Percentiles rank a stretch among this genome's conserved stretches.
Evolutionary conservation across 2,797 vertebrate genomes (phyloP).

Genomic region (Epinephelus malabaricus): DNA sequence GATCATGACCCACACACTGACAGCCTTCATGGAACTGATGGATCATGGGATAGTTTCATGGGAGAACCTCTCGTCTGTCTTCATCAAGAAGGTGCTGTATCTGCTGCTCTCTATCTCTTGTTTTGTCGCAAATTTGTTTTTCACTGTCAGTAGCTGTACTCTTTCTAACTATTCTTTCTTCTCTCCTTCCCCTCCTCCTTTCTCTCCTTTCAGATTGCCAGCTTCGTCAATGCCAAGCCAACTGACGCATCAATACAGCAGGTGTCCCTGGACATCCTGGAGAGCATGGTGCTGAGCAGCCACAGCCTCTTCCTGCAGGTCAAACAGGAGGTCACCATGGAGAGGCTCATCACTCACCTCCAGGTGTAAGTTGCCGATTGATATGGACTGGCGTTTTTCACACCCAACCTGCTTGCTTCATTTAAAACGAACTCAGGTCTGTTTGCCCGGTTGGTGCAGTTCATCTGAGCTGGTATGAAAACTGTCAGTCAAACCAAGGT

Average conservation of each 20-base stretch:
- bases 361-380: conserved; percentile 90
- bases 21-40: conserved; percentile 96
- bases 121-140: neutral
- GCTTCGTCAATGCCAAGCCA: conserved; percentile 90
- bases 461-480: too few relatives aligned
- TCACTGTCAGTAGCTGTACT: neutral
- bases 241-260: conserved; percentile 93
- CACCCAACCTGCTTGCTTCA: too few relatives aligned
- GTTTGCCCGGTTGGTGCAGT: too few relatives aligned
- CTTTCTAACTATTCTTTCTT: neutral
- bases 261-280: conserved; percentile 93
- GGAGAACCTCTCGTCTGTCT: conserved; percentile 94
- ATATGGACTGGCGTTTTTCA: neutral
- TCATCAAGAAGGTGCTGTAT: conserved; percentile 92
- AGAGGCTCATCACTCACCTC: conserved; percentile 92
- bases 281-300: conserved; percentile 96
- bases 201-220: conserved; percentile 86
- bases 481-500: too few relatives aligned
- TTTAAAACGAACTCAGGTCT: too few relatives aligned
- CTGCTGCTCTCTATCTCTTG: neutral
- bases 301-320: conserved; percentile 89
- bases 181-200: neutral
- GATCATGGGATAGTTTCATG: conserved; percentile 97
- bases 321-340: conserved; percentile 92
- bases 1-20: conserved; percentile 92